Base-by-base conservation (phyloP, 2,888 invertebrate species). In the Drosophila quinaria region DNA sequence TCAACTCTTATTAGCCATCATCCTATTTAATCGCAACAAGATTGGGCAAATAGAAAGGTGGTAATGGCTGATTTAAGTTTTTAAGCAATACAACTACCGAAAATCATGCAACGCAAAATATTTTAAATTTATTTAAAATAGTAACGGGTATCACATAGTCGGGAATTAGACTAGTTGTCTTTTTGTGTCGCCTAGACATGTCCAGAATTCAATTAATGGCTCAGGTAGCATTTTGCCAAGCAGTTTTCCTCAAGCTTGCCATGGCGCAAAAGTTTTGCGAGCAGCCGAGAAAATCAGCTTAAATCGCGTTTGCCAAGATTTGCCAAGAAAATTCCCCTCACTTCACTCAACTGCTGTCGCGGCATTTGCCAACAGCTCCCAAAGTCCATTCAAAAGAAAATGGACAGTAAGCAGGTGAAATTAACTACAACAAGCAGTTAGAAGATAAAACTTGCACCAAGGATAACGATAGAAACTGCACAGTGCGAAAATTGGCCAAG, bases 371-470 rank as follows among this genome's bases (percentile, higher is more conserved):
- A 10, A 42, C 42, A 2, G 25, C 19, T 8, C n/a, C 4, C 22
- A 4, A 4, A 9, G 19, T 11, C 19, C 22, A 37, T 39, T 52
- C 37, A 49, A 62, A 56, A 31, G 31, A 50, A 64, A 79, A 76
- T 76, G 79, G 81, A 83, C 89, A 89, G 75, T 88, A 88, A 84
- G 81, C 89, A 83, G 89, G 61, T 71, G 75, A 84, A 84, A 84
- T 84, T 89, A 84, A 87, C 84, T 88, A 78, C 78, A 72, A 61
- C 61, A 74, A 69, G 67, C 70, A 56, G 62, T 51, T 11, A 47
- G n/a, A n/a, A 47, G 17, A 17, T n/a, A 51, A 22, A 42, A 44
- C 6, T 61, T 56, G 62, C 22, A 11, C 29, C 71, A 47, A 56
- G 60, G 49, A 58, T 58, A 44, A 29, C 63, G 39, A 37, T 42